These are phyloP conservation scores for Amphipyra berbera DNA, from an alignment of 2,888 invertebrate genomes.

Conservation along the genomic window DNA sequence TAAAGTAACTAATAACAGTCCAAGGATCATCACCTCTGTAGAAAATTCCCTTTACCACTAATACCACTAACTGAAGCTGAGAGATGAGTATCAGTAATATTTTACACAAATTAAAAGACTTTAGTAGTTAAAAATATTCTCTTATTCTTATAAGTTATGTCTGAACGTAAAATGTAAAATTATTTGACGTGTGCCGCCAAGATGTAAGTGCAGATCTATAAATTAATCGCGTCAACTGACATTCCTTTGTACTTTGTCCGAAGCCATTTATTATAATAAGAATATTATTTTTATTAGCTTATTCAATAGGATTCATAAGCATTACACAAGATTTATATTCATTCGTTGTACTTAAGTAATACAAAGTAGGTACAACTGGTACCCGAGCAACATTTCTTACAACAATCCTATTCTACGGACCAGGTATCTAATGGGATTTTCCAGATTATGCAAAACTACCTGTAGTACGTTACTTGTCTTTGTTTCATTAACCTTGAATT, in stretches of 20 bases:
- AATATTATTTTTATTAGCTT: constrained; percentile 49
- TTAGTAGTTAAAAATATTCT: background rate
- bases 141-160: background rate
- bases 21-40: background rate
- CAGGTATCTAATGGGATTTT: constrained; percentile 51
- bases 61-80: background rate
- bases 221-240: constrained; percentile 45
- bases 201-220: constrained; percentile 42
- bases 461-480: constrained; percentile 40
- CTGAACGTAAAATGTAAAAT: constrained; percentile 16
- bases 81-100: background rate
- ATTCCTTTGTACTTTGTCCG: constrained; percentile 39
- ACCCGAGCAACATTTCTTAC: constrained; percentile 41
- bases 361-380: constrained; percentile 28
- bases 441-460: constrained; percentile 54
- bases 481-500: constrained; percentile 55
- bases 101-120: background rate
- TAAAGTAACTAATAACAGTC: background rate
- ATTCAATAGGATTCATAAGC: constrained; percentile 49
- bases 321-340: constrained; percentile 49
- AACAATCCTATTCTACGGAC: constrained; percentile 40
- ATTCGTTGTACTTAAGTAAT: constrained; percentile 25
- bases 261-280: constrained; percentile 46
- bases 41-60: background rate
- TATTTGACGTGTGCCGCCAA: constrained; percentile 47